Evolutionary conservation across 2,113 vertebrate species (phyloP).

Genomic region (Sylvia atricapilla): DNA sequence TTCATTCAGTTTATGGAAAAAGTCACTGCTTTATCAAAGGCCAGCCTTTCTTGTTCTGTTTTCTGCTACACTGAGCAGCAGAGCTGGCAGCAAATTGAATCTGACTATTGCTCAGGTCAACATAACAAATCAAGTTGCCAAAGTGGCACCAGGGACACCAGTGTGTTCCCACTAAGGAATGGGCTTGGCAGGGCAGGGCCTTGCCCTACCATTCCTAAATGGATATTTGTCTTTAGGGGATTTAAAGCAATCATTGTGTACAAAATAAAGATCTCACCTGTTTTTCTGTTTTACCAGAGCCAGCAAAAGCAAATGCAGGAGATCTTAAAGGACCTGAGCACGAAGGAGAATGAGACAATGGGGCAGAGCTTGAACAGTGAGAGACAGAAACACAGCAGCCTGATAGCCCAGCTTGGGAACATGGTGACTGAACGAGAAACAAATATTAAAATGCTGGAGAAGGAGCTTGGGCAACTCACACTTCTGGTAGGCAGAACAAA

Average conservation of each 20-base stretch:
- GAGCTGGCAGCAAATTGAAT: neutral
- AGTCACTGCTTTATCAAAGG: neutral
- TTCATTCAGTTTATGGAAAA: neutral
- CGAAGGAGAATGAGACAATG: conserved; percentile 60
- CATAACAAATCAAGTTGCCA: neutral
- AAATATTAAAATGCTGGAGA: conserved; percentile 78
- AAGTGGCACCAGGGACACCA: neutral
- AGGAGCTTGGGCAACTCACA: conserved; percentile 67
- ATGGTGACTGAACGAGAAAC: conserved; percentile 78
- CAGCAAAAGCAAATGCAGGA: conserved; percentile 87
- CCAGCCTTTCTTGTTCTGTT: neutral
- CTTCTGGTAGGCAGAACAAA: conserved; percentile 67
- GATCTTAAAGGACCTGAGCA: conserved; percentile 74
- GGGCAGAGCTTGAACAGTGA: conserved; percentile 60
- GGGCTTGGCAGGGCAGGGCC: neutral
- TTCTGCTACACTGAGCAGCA: neutral
- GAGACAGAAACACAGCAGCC: conserved; percentile 62
- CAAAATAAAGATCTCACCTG: neutral
- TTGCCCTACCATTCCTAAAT: neutral
- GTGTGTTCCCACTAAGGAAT: neutral
- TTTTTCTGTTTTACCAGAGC: conserved; percentile 68
- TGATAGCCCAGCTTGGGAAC: conserved; percentile 75
- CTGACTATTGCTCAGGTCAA: neutral
- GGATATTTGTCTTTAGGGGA: neutral
- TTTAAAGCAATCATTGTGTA: neutral